Evolutionary conservation across 1,140 invertebrate species (phyloP).

Genomic region (Pseudomyrmex flavicornis): DNA sequence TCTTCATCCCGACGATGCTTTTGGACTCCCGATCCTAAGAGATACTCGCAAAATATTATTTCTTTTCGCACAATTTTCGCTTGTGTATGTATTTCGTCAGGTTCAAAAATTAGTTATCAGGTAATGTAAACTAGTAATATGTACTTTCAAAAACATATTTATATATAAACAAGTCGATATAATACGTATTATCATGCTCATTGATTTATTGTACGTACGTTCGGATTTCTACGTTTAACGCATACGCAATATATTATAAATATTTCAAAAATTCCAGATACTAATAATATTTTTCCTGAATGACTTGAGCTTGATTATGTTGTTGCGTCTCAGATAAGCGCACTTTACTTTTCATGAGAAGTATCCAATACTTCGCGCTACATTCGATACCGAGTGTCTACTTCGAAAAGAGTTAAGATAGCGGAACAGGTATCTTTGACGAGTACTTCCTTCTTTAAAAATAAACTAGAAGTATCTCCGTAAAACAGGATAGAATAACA

Average conservation of each 20-base stretch:
- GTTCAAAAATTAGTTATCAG: not conserved
- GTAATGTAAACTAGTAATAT: too few relatives aligned
- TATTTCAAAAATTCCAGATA: not conserved
- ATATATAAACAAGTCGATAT: too few relatives aligned
- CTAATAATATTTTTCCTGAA: not conserved
- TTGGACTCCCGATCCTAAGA: slow-evolving; percentile 15
- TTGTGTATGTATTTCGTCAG: not conserved
- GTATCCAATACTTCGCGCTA: not conserved
- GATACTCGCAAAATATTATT: slow-evolving; percentile 7
- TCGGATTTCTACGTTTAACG: not conserved
- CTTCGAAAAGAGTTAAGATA: slow-evolving; percentile 69
- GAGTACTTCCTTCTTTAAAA: slow-evolving; percentile 74
- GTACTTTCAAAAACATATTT: too few relatives aligned
- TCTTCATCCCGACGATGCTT: slow-evolving; percentile 24
- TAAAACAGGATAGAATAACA: not conserved
- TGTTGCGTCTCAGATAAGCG: not conserved
- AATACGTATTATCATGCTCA: not conserved
- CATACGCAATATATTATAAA: not conserved
- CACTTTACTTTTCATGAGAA: not conserved
- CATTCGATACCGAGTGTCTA: not conserved
- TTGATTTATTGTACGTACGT: not conserved
- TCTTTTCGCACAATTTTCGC: not conserved
- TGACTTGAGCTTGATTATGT: too few relatives aligned
- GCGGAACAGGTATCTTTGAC: slow-evolving; percentile 75
- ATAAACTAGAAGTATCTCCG: not conserved